phyloP scores from a whole-genome alignment of 2,113 vertebrate species.

The crab-eating macaque (Macaca fascicularis) region DNA sequence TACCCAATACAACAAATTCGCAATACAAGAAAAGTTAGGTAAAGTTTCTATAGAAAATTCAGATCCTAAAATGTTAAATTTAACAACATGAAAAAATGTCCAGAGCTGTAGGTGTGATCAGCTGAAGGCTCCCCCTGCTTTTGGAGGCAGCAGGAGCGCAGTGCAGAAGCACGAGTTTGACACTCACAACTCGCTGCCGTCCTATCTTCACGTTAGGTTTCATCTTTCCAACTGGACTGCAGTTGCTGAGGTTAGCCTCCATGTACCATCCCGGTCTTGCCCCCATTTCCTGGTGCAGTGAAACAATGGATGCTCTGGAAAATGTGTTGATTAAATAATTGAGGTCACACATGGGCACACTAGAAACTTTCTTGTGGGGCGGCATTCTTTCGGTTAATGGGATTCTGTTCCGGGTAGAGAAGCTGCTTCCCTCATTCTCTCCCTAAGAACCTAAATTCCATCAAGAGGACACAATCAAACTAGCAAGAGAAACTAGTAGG shows the following conservation, averaged over 20 bases:
- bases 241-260: neutral
- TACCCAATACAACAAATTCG: slow-evolving; percentile 11
- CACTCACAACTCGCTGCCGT: fast-evolving
- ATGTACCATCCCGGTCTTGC: neutral
- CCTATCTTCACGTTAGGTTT: neutral
- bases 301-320: neutral
- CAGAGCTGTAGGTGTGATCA: neutral
- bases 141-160: neutral
- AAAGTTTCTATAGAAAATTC: neutral
- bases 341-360: neutral
- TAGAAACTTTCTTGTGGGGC: neutral
- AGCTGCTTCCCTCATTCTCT: neutral
- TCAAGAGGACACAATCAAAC: neutral
- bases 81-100: neutral
- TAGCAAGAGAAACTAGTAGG: neutral
- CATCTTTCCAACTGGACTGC: neutral
- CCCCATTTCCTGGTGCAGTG: neutral
- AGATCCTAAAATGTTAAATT: neutral
- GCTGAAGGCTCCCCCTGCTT: neutral
- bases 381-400: neutral
- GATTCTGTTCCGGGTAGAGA: neutral
- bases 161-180: neutral
- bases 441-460: neutral
- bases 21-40: neutral
- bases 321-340: neutral